These are phyloP conservation scores for Setophaga kirtlandii DNA, from an alignment of 2,113 vertebrate genomes.

Conservation along the genomic window DNA sequence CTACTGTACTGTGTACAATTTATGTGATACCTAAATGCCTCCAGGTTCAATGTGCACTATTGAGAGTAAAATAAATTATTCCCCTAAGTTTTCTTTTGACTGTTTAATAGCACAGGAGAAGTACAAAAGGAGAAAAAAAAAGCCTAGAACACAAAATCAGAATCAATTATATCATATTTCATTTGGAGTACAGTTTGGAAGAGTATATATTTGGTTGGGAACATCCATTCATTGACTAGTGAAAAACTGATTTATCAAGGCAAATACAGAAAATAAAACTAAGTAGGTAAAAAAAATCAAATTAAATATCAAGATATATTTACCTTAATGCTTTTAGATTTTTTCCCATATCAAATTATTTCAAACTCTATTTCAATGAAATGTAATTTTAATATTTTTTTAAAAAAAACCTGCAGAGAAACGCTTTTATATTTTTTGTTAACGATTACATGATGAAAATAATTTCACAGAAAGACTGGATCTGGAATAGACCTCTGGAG, in stretches of 20 bases:
- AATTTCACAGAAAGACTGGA: not conserved
- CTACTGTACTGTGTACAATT: not conserved
- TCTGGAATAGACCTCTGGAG: not conserved
- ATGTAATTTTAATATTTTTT: not conserved
- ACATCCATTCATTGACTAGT: not conserved
- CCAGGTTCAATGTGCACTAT: not conserved
- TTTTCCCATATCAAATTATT: not conserved
- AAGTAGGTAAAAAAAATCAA: not conserved
- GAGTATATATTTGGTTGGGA: not conserved
- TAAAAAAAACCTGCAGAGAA: not conserved
- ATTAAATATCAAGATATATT: not conserved
- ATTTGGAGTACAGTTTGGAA: not conserved
- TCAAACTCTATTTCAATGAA: not conserved
- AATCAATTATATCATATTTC: not conserved
- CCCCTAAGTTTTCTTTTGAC: not conserved
- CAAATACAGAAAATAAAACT: not conserved
- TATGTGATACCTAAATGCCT: not conserved
- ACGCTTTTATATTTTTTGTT: not conserved
- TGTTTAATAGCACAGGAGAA: not conserved
- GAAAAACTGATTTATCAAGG: not conserved
- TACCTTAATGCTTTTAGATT: not conserved
- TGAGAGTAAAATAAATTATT: conserved; percentile 11
- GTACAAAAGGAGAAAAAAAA: not conserved
- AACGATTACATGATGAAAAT: not conserved
- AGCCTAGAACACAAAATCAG: not conserved